phyloP scores from a whole-genome alignment of 2,888 invertebrate genomes.

The Nezara viridula region DNA sequence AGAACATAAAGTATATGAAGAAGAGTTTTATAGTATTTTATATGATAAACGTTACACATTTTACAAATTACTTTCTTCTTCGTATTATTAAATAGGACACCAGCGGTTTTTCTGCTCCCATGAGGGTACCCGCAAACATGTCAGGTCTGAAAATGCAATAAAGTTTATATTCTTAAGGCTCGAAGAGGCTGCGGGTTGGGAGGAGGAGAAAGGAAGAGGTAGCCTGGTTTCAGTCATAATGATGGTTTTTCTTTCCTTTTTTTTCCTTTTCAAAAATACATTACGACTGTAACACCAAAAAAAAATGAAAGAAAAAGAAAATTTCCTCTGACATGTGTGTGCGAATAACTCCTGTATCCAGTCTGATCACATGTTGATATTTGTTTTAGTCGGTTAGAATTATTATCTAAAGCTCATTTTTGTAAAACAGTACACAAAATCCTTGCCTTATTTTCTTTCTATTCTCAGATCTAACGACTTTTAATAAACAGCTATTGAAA shows the following conservation, averaged over 20 bases:
- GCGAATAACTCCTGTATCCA: neutral
- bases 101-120: neutral
- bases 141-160: neutral
- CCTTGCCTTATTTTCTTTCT: no score
- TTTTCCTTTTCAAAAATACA: neutral
- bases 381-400: no score
- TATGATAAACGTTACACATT: neutral
- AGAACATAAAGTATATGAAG: neutral
- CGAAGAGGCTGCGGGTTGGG: slow-evolving; percentile 14
- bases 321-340: neutral
- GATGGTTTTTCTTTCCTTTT: neutral
- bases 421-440: no score
- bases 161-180: neutral
- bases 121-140: neutral
- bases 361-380: neutral
- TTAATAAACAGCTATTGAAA: no score
- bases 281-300: neutral
- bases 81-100: neutral
- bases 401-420: no score
- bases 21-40: neutral
- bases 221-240: neutral
- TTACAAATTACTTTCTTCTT: neutral
- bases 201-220: neutral
- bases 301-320: no score
- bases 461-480: no score